Percentiles rank a stretch among this genome's conserved stretches.
Conservation (phyloP, 2,797 vertebrate species). For the Salmo trutta region DNA sequence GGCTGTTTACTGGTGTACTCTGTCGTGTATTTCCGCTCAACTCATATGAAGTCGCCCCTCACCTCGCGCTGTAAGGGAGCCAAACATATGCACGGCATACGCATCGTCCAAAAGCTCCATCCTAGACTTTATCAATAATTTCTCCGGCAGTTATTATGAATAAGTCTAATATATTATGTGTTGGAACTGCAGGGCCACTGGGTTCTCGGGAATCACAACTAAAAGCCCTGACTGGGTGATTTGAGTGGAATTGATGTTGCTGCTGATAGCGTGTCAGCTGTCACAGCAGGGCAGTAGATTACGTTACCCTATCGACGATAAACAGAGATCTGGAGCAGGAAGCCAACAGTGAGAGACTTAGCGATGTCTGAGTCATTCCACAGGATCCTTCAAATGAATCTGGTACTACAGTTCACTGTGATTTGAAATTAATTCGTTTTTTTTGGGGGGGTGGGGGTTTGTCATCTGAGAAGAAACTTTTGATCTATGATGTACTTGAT, state of each 20-base stretch:
- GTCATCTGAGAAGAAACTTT: constrained; percentile 37
- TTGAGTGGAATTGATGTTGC: constrained; percentile 58
- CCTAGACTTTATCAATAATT: constrained; percentile 50
- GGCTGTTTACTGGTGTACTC: constrained; percentile 52
- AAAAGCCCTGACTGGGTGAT: constrained; percentile 48
- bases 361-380: constrained; percentile 35
- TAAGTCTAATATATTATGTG: constrained; percentile 49
- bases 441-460: constrained; percentile 1
- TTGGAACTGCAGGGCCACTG: constrained; percentile 28
- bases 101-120: constrained; percentile 30
- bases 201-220: constrained; percentile 51
- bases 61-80: constrained; percentile 31
- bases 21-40: constrained; percentile 46
- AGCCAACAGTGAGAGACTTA: constrained; percentile 31
- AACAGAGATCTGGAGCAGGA: constrained; percentile 47
- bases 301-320: constrained; percentile 62
- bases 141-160: constrained; percentile 34
- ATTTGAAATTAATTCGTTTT: constrained; percentile 44
- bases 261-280: constrained; percentile 63
- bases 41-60: constrained; percentile 50
- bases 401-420: constrained; percentile 32
- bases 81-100: constrained; percentile 53
- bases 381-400: constrained; percentile 32
- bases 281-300: constrained; percentile 54
- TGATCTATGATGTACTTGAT: constrained; percentile 51